Conservation (phyloP, 2,113 vertebrate genomes). For the Centropus bengalensis region DNA sequence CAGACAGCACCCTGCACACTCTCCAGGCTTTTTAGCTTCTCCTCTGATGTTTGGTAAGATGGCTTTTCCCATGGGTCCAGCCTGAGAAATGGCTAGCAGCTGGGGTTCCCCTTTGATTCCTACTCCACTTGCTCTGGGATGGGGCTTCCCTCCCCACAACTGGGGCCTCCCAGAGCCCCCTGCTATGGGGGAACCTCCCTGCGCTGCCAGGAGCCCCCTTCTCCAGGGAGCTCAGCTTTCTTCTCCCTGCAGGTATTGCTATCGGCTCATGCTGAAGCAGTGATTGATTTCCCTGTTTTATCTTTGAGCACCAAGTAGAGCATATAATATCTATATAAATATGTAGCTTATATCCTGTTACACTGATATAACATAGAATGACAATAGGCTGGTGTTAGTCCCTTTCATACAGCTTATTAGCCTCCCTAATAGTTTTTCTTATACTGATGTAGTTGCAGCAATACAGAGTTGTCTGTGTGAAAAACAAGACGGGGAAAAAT, state of each 20-base stretch:
- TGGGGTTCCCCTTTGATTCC: not conserved
- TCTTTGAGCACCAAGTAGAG: not conserved
- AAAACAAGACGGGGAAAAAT: not conserved
- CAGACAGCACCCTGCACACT: fast-evolving
- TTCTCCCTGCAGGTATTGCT: not conserved
- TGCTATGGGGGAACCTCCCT: not conserved
- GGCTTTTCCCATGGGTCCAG: fast-evolving
- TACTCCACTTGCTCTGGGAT: not conserved
- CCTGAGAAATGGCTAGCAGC: not conserved
- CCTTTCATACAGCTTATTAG: not conserved
- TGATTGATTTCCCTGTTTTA: not conserved
- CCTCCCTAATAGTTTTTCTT: not conserved
- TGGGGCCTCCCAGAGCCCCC: not conserved
- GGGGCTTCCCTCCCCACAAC: not conserved
- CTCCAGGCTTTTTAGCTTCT: not conserved
- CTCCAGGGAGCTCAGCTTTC: not conserved
- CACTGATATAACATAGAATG: not conserved
- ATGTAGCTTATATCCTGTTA: not conserved
- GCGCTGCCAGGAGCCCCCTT: not conserved
- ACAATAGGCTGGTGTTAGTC: not conserved
- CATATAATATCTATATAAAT: not conserved
- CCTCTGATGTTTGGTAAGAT: not conserved
- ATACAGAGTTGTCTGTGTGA: not conserved
- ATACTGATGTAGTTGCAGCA: not conserved
- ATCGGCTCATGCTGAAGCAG: fast-evolving